phyloP scores from a whole-genome alignment of 1,140 invertebrate genomes.

The Brachionus sp. region DNA sequence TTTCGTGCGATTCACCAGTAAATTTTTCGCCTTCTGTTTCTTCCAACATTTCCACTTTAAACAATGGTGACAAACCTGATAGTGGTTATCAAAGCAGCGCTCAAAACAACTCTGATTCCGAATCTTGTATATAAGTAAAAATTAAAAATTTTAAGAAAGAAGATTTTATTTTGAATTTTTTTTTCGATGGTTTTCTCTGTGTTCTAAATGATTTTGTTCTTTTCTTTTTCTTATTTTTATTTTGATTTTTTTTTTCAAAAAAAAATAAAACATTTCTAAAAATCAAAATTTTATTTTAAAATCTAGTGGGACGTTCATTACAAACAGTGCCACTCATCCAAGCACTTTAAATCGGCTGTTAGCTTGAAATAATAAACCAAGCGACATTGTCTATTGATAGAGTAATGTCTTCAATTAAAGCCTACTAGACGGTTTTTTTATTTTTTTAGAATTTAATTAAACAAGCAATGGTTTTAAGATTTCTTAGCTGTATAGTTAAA shows the following conservation, averaged over 20 bases:
- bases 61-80: constrained; percentile 14
- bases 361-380: no score
- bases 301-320: no score
- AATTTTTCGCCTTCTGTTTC: constrained; percentile 24
- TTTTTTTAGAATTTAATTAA: no score
- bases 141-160: neutral
- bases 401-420: no score
- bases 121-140: constrained; percentile 2
- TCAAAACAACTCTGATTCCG: constrained; percentile 41
- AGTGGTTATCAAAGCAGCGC: constrained; percentile 37
- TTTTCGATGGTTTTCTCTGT: neutral
- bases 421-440: no score
- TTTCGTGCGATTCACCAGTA: neutral
- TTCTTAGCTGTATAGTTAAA: no score
- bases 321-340: no score
- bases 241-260: neutral
- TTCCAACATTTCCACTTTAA: neutral
- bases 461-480: no score
- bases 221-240: neutral
- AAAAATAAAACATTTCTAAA: neutral
- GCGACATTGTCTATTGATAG: no score
- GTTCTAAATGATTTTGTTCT: neutral
- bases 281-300: no score
- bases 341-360: no score
- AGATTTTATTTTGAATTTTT: neutral